These are phyloP conservation scores for Periophthalmus modestus DNA, from an alignment of 2,113 vertebrate species.

Conservation along the genomic window DNA sequence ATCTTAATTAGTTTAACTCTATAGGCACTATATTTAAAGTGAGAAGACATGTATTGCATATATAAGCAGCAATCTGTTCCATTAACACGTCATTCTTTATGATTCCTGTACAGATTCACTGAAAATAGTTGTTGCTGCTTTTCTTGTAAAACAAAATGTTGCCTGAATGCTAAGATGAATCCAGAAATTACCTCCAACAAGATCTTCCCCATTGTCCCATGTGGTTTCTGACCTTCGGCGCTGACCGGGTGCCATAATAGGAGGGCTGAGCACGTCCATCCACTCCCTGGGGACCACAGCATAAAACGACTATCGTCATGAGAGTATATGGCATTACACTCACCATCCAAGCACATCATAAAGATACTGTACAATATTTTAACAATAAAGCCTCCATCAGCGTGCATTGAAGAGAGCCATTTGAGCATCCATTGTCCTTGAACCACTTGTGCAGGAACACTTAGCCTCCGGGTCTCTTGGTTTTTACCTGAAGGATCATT, in stretches of 20 bases:
- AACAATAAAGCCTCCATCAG: constrained; percentile 63
- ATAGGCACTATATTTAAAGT: neutral
- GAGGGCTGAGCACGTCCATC: constrained; percentile 80
- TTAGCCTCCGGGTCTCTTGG: constrained; percentile 40
- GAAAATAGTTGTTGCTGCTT: constrained; percentile 20
- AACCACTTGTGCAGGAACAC: constrained; percentile 50
- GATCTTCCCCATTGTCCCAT: constrained; percentile 47
- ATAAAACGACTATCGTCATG: constrained; percentile 59
- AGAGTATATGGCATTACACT: constrained; percentile 63
- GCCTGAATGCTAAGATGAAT: constrained; percentile 31
- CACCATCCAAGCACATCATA: constrained; percentile 36
- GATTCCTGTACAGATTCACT: constrained; percentile 35
- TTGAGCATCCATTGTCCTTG: constrained; percentile 61
- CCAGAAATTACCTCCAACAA: constrained; percentile 62
- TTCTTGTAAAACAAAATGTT: constrained; percentile 28
- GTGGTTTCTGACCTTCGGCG: constrained; percentile 62
- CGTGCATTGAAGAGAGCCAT: constrained; percentile 48
- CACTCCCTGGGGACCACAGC: constrained; percentile 72
- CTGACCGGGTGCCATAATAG: constrained; percentile 70
- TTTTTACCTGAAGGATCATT: constrained; percentile 67
- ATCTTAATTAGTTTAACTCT: neutral
- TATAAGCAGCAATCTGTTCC: neutral
- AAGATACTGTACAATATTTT: constrained; percentile 54
- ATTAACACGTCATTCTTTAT: neutral
- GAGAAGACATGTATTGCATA: neutral